Evolutionary conservation across 2,888 invertebrate species (phyloP).

Genomic region (Polia nebulosa): DNA sequence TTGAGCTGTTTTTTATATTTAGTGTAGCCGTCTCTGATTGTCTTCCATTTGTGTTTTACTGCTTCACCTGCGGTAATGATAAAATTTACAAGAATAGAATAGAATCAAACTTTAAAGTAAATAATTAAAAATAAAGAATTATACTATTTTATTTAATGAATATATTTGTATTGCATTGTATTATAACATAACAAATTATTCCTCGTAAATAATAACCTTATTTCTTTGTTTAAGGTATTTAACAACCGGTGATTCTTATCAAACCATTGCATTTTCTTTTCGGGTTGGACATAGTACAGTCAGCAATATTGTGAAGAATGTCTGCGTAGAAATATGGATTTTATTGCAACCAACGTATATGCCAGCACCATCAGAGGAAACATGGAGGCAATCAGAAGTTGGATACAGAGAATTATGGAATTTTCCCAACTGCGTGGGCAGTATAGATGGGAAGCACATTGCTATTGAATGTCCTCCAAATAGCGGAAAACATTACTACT

Average conservation of each 20-base stretch:
- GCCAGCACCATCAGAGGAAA: constrained; percentile 21
- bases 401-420: constrained; percentile 43
- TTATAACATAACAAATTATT: constrained; percentile 9
- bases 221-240: constrained; percentile 32
- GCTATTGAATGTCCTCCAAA: constrained; percentile 36
- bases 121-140: constrained; percentile 15
- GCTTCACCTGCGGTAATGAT: constrained; percentile 55
- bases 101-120: neutral
- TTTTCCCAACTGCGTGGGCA: constrained; percentile 54
- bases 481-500: constrained; percentile 34
- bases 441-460: constrained; percentile 55
- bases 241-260: constrained; percentile 34
- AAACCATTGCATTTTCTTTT: constrained; percentile 29
- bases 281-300: constrained; percentile 40
- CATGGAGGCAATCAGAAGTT: constrained; percentile 35
- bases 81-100: constrained; percentile 24
- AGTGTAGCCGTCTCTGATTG: constrained; percentile 65
- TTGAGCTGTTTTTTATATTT: constrained; percentile 63
- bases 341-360: constrained; percentile 40
- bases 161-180: constrained; percentile 11
- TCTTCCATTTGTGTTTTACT: constrained; percentile 66
- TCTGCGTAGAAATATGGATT: constrained; percentile 42
- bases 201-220: constrained; percentile 14
- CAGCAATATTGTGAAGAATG: constrained; percentile 29
- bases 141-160: constrained; percentile 20